Conservation (phyloP, 2,888 invertebrate genomes). For the Crocallis elinguaria region DNA sequence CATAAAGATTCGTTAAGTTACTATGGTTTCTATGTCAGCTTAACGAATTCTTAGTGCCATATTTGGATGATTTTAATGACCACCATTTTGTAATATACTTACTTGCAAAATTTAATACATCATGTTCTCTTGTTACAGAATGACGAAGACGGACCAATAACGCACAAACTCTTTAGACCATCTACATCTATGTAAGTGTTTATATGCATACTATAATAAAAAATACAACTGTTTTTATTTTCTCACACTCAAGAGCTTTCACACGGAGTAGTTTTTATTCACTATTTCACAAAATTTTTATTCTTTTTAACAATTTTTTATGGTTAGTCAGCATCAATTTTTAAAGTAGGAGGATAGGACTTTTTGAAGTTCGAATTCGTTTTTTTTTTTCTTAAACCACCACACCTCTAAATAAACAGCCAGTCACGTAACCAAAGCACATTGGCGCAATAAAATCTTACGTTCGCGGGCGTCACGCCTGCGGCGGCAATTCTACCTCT, state of each 20-base stretch:
- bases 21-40: too few species aligned
- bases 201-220: background rate
- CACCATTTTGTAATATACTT: too few species aligned
- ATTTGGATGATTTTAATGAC: too few species aligned
- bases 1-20: too few species aligned
- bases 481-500: slow-evolving; percentile 59
- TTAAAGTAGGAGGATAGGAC: too few species aligned
- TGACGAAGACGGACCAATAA: slow-evolving; percentile 67
- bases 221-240: too few species aligned
- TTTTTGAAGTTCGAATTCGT: background rate
- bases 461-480: slow-evolving; percentile 45
- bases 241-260: slow-evolving; percentile 31
- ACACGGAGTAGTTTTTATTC: slow-evolving; percentile 3
- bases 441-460: slow-evolving; percentile 42
- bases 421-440: slow-evolving; percentile 44
- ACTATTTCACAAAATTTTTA: background rate
- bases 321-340: background rate
- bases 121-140: slow-evolving; percentile 69
- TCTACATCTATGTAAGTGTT: slow-evolving; percentile 72
- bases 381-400: background rate
- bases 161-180: slow-evolving; percentile 77
- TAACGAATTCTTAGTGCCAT: too few species aligned
- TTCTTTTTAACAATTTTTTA: background rate
- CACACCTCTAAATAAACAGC: slow-evolving; percentile 9
- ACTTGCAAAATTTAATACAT: too few species aligned